A percentile compares a stretch with the other conserved stretches of the same genome.
Conservation (phyloP, 1,140 invertebrate genomes). For the Helicoverpa zea region DNA sequence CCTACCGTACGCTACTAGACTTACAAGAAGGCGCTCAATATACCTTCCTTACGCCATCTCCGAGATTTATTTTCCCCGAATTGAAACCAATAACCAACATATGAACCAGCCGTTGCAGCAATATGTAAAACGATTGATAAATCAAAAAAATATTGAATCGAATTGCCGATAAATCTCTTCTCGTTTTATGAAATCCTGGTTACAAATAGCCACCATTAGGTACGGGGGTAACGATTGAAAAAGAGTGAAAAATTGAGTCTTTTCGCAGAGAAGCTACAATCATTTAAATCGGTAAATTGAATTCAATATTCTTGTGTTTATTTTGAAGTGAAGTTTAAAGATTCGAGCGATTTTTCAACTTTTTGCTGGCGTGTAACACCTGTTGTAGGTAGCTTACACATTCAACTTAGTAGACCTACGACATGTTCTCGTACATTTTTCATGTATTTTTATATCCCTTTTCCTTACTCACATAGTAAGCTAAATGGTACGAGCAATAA, state of each 20-base stretch:
- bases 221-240: neutral
- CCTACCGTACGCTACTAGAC: no score
- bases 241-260: slow-evolving; percentile 1
- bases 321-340: neutral
- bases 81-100: neutral
- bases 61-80: neutral
- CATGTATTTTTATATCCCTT: no score
- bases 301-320: neutral
- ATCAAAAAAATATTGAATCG: slow-evolving; percentile 2
- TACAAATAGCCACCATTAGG: slow-evolving; percentile 22
- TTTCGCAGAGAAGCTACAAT: neutral
- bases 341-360: no score
- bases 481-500: no score
- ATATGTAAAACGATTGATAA: neutral
- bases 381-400: no score
- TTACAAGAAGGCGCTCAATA: no score
- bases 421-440: no score
- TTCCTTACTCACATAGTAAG: no score
- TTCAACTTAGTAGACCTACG: no score
- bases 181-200: neutral
- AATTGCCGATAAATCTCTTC: neutral
- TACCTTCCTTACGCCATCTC: no score
- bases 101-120: neutral
- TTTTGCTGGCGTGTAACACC: no score
- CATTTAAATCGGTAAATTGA: neutral